Conservation (phyloP, 2,888 invertebrate species). For the Mythimna lalbum region DNA sequence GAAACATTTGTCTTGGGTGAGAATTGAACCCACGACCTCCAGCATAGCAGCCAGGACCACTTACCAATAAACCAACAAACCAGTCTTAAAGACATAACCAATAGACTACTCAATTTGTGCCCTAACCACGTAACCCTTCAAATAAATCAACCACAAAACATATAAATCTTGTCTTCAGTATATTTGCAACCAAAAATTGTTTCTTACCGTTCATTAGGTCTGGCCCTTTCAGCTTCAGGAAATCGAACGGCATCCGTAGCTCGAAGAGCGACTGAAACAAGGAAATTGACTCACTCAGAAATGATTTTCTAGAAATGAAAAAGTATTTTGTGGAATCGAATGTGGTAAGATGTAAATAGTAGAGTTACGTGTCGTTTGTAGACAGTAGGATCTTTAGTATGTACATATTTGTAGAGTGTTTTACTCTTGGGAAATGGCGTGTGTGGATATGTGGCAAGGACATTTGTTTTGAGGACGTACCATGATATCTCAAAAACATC, state of each 20-base stretch:
- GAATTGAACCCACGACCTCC: too few species aligned
- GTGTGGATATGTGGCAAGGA: too few species aligned
- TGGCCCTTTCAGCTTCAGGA: constrained; percentile 55
- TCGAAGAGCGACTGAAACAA: constrained; percentile 65
- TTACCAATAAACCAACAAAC: too few species aligned
- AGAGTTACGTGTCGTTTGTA: background rate
- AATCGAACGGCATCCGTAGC: constrained; percentile 60
- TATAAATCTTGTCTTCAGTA: constrained; percentile 31
- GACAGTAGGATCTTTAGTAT: background rate
- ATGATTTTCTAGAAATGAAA: constrained; percentile 36
- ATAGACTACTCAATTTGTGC: too few species aligned
- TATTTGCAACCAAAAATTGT: constrained; percentile 53
- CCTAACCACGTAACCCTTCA: constrained; percentile 23
- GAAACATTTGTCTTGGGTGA: too few species aligned
- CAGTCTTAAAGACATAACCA: too few species aligned
- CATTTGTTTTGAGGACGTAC: too few species aligned
- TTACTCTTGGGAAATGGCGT: background rate
- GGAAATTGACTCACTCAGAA: constrained; percentile 62
- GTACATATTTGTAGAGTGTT: background rate
- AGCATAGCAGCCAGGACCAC: too few species aligned
- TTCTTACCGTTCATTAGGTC: constrained; percentile 63
- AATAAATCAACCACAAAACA: constrained; percentile 31
- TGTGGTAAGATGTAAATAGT: constrained; percentile 1
- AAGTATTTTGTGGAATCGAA: constrained; percentile 30
- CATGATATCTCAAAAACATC: too few species aligned